These are phyloP conservation scores for Mycetomoellerius zeteki DNA, from an alignment of 1,140 invertebrate species.

Conservation along the genomic window DNA sequence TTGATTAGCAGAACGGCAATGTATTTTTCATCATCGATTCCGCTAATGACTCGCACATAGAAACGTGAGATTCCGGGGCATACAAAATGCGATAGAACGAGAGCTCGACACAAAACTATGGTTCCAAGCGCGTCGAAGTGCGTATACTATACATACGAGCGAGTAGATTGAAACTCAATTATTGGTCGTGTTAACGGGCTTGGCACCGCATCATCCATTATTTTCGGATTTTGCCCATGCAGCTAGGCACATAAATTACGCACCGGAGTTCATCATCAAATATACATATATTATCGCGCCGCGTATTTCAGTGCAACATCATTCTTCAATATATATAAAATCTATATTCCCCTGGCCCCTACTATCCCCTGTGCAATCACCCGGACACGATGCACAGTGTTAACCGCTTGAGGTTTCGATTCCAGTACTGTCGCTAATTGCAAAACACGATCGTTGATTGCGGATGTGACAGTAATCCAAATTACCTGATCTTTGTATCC, in stretches of 20 bases:
- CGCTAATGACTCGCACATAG: slow-evolving; percentile 39
- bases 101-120: slow-evolving; percentile 27
- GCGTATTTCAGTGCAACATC: slow-evolving; percentile 18
- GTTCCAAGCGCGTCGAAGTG: not conserved
- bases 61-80: slow-evolving; percentile 3
- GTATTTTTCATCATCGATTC: slow-evolving; percentile 47
- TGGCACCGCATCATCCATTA: slow-evolving; percentile 66
- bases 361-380: not conserved
- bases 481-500: not conserved
- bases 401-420: slow-evolving; percentile 19
- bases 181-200: slow-evolving; percentile 61
- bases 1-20: slow-evolving; percentile 48
- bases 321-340: slow-evolving; percentile 43
- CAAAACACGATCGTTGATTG: not conserved
- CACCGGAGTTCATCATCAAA: slow-evolving; percentile 56
- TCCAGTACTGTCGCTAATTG: not conserved
- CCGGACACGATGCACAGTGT: not conserved
- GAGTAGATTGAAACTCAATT: slow-evolving; percentile 64
- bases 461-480: not conserved
- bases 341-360: not conserved
- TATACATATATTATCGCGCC: slow-evolving; percentile 56
- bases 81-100: slow-evolving; percentile 40
- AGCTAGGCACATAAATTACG: slow-evolving; percentile 61
- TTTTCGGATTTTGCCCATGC: slow-evolving; percentile 62
- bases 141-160: not conserved